Conservation (phyloP, 2,113 vertebrate genomes). For the Phocoena sinus region DNA sequence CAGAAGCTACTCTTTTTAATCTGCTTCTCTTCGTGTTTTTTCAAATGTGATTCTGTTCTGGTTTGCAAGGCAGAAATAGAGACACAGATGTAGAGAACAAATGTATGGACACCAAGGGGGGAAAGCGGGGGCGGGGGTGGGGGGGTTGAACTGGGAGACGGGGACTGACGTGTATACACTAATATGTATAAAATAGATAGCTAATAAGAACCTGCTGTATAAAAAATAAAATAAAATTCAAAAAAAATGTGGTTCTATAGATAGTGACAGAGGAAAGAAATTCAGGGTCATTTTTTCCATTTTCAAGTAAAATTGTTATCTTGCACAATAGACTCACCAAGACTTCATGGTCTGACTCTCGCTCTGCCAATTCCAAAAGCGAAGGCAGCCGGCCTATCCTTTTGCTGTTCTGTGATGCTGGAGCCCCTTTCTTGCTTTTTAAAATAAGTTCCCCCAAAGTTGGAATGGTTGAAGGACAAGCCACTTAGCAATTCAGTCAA, state of each 20-base stretch:
- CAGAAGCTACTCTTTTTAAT: conserved; percentile 29
- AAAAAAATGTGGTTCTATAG: conserved; percentile 27
- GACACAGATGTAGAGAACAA: no score
- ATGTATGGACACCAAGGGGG: no score
- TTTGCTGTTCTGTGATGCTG: background rate
- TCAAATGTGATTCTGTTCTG: conserved; percentile 13
- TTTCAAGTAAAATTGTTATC: background rate
- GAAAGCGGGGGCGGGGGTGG: no score
- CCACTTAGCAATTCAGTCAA: background rate
- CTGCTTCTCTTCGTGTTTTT: conserved; percentile 41
- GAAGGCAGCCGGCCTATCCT: background rate
- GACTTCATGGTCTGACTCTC: background rate
- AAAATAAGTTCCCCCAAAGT: background rate
- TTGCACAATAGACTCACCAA: background rate
- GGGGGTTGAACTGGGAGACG: no score
- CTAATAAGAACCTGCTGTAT: no score
- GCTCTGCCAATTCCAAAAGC: background rate
- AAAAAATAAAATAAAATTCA: no score
- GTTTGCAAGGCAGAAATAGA: no score
- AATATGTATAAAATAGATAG: no score
- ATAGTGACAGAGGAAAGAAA: background rate
- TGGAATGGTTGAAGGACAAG: background rate
- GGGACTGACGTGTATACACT: no score
- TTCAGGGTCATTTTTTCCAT: conserved; percentile 32
- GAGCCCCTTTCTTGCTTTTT: background rate